Evolutionary conservation across 2,888 invertebrate species (phyloP).

Genomic region (Cylindroiulus punctatus): DNA sequence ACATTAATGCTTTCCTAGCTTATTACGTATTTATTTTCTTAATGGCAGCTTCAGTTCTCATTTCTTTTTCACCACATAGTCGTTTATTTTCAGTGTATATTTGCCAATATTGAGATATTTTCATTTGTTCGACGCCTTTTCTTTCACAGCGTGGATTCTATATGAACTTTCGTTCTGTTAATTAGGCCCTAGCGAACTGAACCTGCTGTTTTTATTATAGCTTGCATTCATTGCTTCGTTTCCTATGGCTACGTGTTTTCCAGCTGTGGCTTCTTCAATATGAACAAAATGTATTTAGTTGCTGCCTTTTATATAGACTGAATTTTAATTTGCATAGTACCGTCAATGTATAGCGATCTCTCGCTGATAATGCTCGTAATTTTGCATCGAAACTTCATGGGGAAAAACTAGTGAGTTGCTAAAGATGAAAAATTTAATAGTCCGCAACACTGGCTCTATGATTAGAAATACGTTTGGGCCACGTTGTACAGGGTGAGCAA

Average conservation of each 20-base stretch:
- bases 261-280: slow-evolving; percentile 21
- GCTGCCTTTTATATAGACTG: neutral
- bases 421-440: neutral
- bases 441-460: neutral
- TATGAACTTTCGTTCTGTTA: neutral
- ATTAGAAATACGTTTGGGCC: neutral
- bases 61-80: neutral
- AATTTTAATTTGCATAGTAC: neutral
- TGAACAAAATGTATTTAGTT: neutral
- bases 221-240: neutral
- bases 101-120: slow-evolving; percentile 6
- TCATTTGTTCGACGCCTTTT: neutral
- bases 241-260: neutral
- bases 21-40: neutral
- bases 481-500: neutral
- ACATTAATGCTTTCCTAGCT: too few relatives aligned
- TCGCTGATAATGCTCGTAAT: slow-evolving; percentile 14
- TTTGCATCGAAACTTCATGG: neutral
- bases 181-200: neutral
- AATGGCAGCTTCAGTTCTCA: neutral
- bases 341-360: slow-evolving; percentile 6
- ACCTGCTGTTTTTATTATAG: slow-evolving; percentile 39
- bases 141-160: neutral
- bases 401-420: neutral
- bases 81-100: neutral